Evolutionary conservation across 2,797 vertebrate genomes (phyloP).

Genomic region (Zenarchopterus dispar): DNA sequence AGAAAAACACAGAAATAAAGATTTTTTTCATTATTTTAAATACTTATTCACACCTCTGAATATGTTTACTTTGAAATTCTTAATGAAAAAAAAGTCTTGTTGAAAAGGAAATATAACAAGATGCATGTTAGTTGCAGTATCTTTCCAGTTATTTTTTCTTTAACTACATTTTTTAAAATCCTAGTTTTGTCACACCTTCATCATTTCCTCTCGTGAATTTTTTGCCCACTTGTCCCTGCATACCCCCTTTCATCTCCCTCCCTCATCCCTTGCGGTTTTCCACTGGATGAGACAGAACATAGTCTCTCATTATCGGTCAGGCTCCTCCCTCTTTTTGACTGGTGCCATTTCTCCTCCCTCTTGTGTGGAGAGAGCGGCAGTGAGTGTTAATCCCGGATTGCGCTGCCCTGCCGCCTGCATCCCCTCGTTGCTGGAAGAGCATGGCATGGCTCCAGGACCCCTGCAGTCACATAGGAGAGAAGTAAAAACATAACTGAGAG

Average conservation of each 20-base stretch:
- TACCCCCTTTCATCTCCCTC: conserved; percentile 24
- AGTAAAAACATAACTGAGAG: conserved; percentile 53
- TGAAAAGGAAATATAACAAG: too few species aligned
- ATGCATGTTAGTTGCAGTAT: too few species aligned
- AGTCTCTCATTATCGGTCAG: conserved; percentile 66
- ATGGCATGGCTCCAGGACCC: conserved; percentile 78
- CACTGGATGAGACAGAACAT: conserved; percentile 57
- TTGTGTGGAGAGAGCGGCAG: conserved; percentile 57
- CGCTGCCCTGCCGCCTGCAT: conserved; percentile 75
- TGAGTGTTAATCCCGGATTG: conserved; percentile 76
- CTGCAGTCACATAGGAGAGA: conserved; percentile 64
- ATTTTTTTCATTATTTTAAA: not conserved
- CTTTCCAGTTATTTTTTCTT: not conserved
- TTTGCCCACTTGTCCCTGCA: conserved; percentile 22
- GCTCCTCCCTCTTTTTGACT: conserved; percentile 74
- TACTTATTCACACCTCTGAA: not conserved
- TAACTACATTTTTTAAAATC: not conserved
- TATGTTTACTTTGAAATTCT: too few species aligned
- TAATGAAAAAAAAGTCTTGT: too few species aligned
- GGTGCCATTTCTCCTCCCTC: conserved; percentile 59
- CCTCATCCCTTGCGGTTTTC: conserved; percentile 35
- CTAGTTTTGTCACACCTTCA: not conserved
- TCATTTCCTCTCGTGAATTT: conserved; percentile 25
- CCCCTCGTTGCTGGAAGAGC: conserved; percentile 74
- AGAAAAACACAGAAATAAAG: not conserved